A percentile compares a stretch with the other conserved stretches of the same genome.
phyloP scores from a whole-genome alignment of 1,140 invertebrate genomes.

The Drosophila arizonae region DNA sequence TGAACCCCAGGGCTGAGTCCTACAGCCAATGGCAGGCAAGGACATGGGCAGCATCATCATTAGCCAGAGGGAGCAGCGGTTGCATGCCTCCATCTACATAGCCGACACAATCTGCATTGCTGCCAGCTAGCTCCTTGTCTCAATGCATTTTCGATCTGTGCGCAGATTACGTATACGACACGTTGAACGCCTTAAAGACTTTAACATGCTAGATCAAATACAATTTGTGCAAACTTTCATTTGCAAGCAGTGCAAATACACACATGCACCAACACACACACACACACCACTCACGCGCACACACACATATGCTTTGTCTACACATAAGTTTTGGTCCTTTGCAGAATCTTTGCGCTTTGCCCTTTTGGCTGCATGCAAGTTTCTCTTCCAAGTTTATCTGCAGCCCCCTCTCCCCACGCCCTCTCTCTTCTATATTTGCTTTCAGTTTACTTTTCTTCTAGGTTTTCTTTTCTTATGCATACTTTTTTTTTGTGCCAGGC shows the following conservation, averaged over 20 bases:
- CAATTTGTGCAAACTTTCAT: constrained; percentile 55
- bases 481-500: neutral
- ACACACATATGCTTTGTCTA: constrained; percentile 18
- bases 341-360: constrained; percentile 25
- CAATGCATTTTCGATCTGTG: constrained; percentile 42
- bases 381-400: constrained; percentile 57
- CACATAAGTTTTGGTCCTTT: constrained; percentile 3
- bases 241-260: constrained; percentile 58
- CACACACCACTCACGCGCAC: neutral
- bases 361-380: constrained; percentile 62
- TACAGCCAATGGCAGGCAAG: constrained; percentile 37
- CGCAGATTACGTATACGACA: constrained; percentile 71
- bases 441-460: neutral
- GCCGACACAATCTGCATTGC: neutral
- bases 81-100: neutral
- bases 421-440: neutral
- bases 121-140: constrained; percentile 7
- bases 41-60: constrained; percentile 43
- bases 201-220: constrained; percentile 53
- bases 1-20: constrained; percentile 36
- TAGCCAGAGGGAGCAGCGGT: constrained; percentile 44
- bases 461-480: neutral
- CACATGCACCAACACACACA: constrained; percentile 12
- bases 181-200: constrained; percentile 62
- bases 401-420: neutral